A percentile compares a stretch with the other conserved stretches of the same genome.
phyloP scores from a whole-genome alignment of 2,113 vertebrate genomes.

The Halcyon malimbica region DNA sequence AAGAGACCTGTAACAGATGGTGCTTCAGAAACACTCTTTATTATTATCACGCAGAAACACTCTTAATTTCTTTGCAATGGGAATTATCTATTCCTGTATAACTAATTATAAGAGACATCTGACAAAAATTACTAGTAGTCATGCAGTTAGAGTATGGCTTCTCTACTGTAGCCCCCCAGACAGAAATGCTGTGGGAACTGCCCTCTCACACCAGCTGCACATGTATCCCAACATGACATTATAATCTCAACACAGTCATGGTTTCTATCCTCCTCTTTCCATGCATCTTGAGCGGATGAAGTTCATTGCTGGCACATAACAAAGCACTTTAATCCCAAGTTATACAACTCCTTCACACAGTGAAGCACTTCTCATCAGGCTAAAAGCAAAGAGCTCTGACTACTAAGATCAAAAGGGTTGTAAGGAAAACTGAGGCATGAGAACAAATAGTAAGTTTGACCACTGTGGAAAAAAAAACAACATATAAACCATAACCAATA shows the following conservation, averaged over 20 bases:
- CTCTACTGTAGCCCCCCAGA: background rate
- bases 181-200: background rate
- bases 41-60: background rate
- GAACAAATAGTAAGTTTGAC: background rate
- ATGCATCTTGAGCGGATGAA: background rate
- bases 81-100: background rate
- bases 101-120: background rate
- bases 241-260: background rate
- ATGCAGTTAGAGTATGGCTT: background rate
- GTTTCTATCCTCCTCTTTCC: background rate
- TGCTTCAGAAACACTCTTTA: background rate
- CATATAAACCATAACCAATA: background rate
- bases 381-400: background rate
- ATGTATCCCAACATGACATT: background rate
- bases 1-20: background rate
- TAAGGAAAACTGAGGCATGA: background rate
- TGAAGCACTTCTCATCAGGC: background rate
- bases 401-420: background rate
- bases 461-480: too few species aligned
- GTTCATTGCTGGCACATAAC: background rate
- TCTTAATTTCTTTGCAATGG: background rate
- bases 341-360: background rate
- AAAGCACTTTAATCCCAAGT: background rate
- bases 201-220: fast-evolving
- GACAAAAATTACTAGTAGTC: background rate